Percentiles rank a stretch among this genome's conserved stretches.
Evolutionary conservation across 2,113 vertebrate genomes (phyloP).

Genomic region (Mormyrus iriodes): DNA sequence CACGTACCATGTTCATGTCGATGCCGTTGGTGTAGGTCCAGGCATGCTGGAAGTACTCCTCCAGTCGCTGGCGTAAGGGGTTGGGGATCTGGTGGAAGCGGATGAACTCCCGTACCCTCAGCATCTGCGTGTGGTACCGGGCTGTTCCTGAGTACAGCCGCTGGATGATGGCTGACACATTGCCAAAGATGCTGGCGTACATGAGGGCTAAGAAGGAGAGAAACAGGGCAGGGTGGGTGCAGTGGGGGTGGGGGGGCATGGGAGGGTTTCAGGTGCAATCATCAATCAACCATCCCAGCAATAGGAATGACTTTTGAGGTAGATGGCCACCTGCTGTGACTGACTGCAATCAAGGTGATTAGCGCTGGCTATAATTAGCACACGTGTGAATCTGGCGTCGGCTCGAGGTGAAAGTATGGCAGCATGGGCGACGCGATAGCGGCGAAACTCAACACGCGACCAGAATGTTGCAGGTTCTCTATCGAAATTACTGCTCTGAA

Average conservation of each 20-base stretch:
- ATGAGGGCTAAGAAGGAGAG: slow-evolving; percentile 67
- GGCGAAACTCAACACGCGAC: background rate
- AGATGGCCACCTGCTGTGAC: background rate
- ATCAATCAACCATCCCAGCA: background rate
- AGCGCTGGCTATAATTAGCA: background rate
- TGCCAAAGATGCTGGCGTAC: slow-evolving; percentile 78
- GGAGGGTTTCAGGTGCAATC: background rate
- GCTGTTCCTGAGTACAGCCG: slow-evolving; percentile 72
- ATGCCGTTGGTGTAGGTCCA: slow-evolving; percentile 73
- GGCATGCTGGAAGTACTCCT: slow-evolving; percentile 69
- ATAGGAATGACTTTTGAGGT: background rate
- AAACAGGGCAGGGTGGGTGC: background rate
- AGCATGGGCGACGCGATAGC: background rate
- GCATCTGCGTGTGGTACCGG: slow-evolving; percentile 73
- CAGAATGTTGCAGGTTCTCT: background rate
- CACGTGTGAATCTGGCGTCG: background rate
- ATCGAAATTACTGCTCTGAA: background rate
- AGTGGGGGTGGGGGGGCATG: slow-evolving; percentile 60
- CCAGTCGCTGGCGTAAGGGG: slow-evolving; percentile 63
- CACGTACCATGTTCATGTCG: slow-evolving; percentile 86
- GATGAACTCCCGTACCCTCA: slow-evolving; percentile 68
- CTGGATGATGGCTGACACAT: slow-evolving; percentile 76
- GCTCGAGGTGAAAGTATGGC: background rate
- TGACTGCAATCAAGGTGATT: slow-evolving; percentile 10
- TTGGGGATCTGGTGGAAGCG: slow-evolving; percentile 73